phyloP scores from a whole-genome alignment of 1,140 invertebrate species.

The Neotoxoptera formosana region DNA sequence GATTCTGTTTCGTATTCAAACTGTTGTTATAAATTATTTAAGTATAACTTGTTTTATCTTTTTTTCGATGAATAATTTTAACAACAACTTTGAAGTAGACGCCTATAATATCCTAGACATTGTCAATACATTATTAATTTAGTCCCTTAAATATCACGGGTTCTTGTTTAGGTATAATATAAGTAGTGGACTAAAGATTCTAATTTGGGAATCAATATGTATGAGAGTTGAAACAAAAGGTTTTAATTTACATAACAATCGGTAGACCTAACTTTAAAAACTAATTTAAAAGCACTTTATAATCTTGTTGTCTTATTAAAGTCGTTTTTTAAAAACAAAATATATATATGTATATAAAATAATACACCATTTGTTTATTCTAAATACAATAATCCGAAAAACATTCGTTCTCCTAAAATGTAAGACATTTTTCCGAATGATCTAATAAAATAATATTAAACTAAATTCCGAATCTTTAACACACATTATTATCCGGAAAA shows the following conservation, averaged over 20 bases:
- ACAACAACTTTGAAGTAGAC: background rate
- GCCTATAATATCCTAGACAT: background rate
- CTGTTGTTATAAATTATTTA: background rate
- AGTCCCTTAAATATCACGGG: background rate
- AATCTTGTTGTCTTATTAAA: background rate
- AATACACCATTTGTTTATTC: background rate
- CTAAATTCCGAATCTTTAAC: too few species aligned
- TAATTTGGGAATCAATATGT: background rate
- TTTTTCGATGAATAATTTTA: background rate
- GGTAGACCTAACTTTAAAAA: slow-evolving; percentile 11
- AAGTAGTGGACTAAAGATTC: background rate
- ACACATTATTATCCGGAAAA: too few species aligned
- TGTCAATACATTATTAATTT: background rate
- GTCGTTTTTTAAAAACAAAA: background rate
- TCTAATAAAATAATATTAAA: too few species aligned
- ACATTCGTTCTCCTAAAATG: background rate
- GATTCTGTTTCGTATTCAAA: background rate
- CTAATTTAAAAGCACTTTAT: slow-evolving; percentile 8
- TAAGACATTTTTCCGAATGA: too few species aligned
- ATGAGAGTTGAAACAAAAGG: slow-evolving; percentile 1
- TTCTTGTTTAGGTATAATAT: background rate
- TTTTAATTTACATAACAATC: slow-evolving; percentile 11
- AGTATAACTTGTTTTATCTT: background rate
- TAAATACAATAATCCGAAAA: background rate
- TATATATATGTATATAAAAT: background rate